These are phyloP conservation scores for Pogonus chalceus DNA, from an alignment of 1,140 invertebrate genomes.

Conservation along the genomic window DNA sequence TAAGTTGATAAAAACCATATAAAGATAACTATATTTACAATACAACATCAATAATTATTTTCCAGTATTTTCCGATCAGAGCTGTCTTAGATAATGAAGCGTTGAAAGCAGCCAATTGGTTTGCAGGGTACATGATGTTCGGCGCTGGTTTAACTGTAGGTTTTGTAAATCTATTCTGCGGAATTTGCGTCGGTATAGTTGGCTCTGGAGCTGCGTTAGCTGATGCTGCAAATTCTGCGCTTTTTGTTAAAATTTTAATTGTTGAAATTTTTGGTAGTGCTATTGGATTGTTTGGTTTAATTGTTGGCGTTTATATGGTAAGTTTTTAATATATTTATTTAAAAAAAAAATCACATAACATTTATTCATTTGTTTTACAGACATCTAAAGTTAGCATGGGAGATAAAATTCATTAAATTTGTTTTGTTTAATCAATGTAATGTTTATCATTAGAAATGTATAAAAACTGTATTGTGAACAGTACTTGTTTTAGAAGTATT, in stretches of 20 bases:
- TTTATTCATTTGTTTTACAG: constrained; percentile 22
- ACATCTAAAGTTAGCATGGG: constrained; percentile 24
- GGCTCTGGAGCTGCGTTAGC: constrained; percentile 81
- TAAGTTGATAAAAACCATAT: constrained; percentile 8
- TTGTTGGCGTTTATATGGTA: constrained; percentile 13
- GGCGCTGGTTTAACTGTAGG: constrained; percentile 77
- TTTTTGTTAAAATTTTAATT: constrained; percentile 90
- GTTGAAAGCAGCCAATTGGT: constrained; percentile 38
- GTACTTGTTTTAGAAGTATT: too few species aligned
- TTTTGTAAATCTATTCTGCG: constrained; percentile 78
- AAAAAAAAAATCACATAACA: constrained; percentile 28
- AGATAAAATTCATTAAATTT: constrained; percentile 6
- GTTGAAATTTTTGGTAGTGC: constrained; percentile 90
- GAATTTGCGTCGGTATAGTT: constrained; percentile 78
- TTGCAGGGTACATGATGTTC: constrained; percentile 74
- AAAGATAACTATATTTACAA: background rate
- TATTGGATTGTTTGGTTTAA: constrained; percentile 77
- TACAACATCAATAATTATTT: background rate
- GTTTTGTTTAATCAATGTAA: too few species aligned
- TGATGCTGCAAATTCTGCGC: constrained; percentile 74
- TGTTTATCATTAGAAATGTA: background rate
- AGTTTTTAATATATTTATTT: constrained; percentile 25
- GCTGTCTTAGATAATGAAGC: constrained; percentile 10
- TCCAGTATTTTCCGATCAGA: constrained; percentile 21
- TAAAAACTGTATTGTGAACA: too few species aligned